Conservation (phyloP, 2,888 invertebrate species). For the Trisateles emortualis region DNA sequence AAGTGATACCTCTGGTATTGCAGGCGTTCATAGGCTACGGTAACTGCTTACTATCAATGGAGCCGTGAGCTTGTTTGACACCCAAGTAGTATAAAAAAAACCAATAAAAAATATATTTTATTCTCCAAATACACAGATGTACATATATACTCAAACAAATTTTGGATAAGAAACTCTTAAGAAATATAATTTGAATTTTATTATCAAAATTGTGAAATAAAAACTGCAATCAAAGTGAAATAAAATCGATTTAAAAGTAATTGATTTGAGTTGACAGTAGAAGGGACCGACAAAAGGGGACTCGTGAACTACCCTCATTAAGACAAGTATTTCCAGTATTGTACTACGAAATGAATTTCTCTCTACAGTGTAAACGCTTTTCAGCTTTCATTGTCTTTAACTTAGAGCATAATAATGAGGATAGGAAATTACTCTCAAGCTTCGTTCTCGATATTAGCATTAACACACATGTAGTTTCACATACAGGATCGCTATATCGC, state of each 20-base stretch:
- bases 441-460: not conserved
- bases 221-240: slow-evolving; percentile 29
- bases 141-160: not conserved
- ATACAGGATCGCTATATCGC: too few relatives aligned
- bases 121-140: not conserved
- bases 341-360: slow-evolving; percentile 58
- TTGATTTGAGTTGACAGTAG: slow-evolving; percentile 31
- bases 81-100: too few relatives aligned
- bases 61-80: too few relatives aligned
- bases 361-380: slow-evolving; percentile 49
- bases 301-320: slow-evolving; percentile 47
- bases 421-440: slow-evolving; percentile 5
- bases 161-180: slow-evolving; percentile 8
- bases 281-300: slow-evolving; percentile 39
- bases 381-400: slow-evolving; percentile 54
- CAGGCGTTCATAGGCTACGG: too few relatives aligned
- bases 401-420: slow-evolving; percentile 30
- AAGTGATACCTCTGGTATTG: too few relatives aligned
- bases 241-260: slow-evolving; percentile 41
- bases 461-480: too few relatives aligned
- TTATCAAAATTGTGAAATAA: slow-evolving; percentile 6
- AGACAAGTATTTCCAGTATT: slow-evolving; percentile 54
- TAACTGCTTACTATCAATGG: too few relatives aligned
- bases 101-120: too few relatives aligned
- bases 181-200: slow-evolving; percentile 13